These are phyloP conservation scores for Lasiurus borealis DNA, from an alignment of 2,113 vertebrate species.

Conservation along the genomic window DNA sequence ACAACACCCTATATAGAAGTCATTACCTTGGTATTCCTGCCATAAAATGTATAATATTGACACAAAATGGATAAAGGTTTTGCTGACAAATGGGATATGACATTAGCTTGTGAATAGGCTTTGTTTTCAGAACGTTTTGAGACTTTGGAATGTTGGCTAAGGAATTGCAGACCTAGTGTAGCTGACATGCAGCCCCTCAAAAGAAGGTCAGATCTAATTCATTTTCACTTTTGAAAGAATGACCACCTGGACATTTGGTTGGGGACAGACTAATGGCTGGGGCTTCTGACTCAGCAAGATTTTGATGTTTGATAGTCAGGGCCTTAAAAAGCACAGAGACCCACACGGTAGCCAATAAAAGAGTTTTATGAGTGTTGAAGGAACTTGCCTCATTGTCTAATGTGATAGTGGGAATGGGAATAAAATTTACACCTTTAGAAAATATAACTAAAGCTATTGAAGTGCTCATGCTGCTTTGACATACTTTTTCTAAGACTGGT, in stretches of 20 bases:
- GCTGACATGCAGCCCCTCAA: neutral
- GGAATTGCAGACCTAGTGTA: neutral
- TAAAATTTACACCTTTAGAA: neutral
- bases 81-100: neutral
- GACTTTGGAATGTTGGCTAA: neutral
- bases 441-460: neutral
- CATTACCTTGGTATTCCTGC: neutral
- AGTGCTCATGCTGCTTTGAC: neutral
- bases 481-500: constrained; percentile 38
- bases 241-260: neutral
- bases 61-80: neutral
- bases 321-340: neutral
- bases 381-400: neutral
- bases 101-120: neutral
- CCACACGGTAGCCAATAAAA: neutral
- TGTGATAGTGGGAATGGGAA: neutral
- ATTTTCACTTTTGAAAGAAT: neutral
- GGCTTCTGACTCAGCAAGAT: neutral
- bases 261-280: neutral
- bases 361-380: neutral
- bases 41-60: neutral
- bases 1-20: neutral
- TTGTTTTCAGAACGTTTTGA: neutral
- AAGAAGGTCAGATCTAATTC: neutral
- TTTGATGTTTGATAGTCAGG: neutral